Evolutionary conservation across 2,888 invertebrate genomes (phyloP).

Genomic region (Tupiocoris notatus): DNA sequence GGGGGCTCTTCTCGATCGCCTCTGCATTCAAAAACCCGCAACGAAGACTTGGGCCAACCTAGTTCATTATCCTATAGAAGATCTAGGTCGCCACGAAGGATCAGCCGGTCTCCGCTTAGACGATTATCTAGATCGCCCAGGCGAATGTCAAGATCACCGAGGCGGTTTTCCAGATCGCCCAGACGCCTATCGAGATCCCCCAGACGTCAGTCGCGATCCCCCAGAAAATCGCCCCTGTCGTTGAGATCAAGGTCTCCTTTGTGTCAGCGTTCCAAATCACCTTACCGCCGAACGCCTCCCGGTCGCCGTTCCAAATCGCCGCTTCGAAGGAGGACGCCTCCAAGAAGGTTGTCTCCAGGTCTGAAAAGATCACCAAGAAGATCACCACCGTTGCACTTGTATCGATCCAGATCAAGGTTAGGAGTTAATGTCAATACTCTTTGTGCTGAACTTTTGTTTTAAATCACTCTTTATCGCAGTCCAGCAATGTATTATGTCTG

Average conservation of each 20-base stretch:
- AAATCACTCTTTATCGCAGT: too few relatives aligned
- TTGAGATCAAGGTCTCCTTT: slow-evolving; percentile 25
- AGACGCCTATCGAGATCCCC: slow-evolving; percentile 39
- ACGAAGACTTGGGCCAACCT: background rate
- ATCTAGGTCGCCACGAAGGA: slow-evolving; percentile 22
- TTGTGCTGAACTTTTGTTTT: too few relatives aligned
- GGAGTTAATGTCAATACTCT: background rate
- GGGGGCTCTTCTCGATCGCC: background rate
- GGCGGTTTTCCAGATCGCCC: slow-evolving; percentile 8
- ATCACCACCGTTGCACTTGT: too few relatives aligned
- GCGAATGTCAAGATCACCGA: slow-evolving; percentile 30
- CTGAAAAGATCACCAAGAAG: slow-evolving; percentile 28
- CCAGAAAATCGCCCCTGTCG: slow-evolving; percentile 14
- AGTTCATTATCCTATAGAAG: slow-evolving; percentile 18
- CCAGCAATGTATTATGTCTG: too few relatives aligned
- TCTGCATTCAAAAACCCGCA: background rate
- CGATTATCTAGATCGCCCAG: slow-evolving; percentile 23
- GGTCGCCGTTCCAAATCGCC: slow-evolving; percentile 28
- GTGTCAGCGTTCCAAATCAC: slow-evolving; percentile 9
- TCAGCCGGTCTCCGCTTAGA: slow-evolving; percentile 17
- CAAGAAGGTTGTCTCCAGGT: slow-evolving; percentile 28
- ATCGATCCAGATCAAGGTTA: slow-evolving; percentile 4
- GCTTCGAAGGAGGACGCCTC: slow-evolving; percentile 16
- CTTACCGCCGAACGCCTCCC: slow-evolving; percentile 1
- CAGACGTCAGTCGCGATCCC: background rate